A percentile compares a stretch with the other conserved stretches of the same genome.
Conservation (phyloP, 2,888 invertebrate species). For the Pyrrhia umbra region DNA sequence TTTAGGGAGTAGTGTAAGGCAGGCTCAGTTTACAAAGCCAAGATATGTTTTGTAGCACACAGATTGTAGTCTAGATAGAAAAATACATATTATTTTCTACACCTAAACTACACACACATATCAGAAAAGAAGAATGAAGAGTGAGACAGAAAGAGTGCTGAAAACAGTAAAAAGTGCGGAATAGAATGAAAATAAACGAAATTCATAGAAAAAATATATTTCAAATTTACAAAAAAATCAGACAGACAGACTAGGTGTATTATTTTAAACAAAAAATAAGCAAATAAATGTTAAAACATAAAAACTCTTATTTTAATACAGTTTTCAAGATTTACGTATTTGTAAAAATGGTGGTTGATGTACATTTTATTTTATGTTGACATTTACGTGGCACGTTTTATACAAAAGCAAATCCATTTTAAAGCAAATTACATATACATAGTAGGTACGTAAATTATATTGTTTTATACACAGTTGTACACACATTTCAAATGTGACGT, state of each 20-base stretch:
- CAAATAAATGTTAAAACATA: constrained; percentile 34
- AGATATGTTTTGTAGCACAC: constrained; percentile 53
- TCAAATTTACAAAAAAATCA: constrained; percentile 59
- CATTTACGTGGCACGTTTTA: no score
- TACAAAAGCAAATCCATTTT: no score
- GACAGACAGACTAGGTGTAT: constrained; percentile 66
- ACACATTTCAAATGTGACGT: no score
- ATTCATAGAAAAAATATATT: constrained; percentile 66
- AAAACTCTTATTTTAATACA: constrained; percentile 33
- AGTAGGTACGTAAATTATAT: no score
- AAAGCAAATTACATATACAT: background rate
- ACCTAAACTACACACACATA: constrained; percentile 24
- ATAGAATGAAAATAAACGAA: constrained; percentile 44
- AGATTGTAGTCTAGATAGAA: constrained; percentile 9
- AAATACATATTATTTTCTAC: background rate
- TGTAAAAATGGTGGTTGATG: constrained; percentile 28
- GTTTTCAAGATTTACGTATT: constrained; percentile 20
- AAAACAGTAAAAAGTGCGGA: constrained; percentile 38
- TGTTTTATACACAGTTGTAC: no score
- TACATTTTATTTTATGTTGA: constrained; percentile 12
- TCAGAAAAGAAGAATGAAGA: constrained; percentile 18
- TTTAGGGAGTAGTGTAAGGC: constrained; percentile 42
- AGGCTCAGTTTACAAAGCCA: constrained; percentile 49
- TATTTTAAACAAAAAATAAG: constrained; percentile 52
- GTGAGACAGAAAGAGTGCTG: constrained; percentile 26